Percentiles rank a stretch among this genome's conserved stretches.
Conservation (phyloP, 2,888 invertebrate species). For the Hirtodrosophila duncani region DNA sequence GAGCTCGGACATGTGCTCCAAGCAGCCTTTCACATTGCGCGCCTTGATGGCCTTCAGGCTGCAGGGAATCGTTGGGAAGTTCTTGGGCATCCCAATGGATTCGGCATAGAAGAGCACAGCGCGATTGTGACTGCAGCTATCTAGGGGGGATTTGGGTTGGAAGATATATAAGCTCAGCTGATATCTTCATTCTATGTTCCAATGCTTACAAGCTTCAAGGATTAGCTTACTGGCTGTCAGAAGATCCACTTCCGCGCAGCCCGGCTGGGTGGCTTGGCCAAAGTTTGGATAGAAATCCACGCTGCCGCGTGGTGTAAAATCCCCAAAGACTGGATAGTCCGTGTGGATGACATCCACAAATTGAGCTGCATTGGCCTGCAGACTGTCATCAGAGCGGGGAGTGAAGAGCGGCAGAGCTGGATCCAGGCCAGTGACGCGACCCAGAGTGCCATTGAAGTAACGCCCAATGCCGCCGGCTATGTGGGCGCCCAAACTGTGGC, state of each 20-base stretch:
- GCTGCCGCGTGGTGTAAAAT: constrained; percentile 71
- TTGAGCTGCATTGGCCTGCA: constrained; percentile 61
- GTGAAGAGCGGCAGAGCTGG: constrained; percentile 77
- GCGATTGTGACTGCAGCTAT: constrained; percentile 77
- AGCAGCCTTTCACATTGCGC: constrained; percentile 28
- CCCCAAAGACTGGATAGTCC: constrained; percentile 75
- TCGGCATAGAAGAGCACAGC: constrained; percentile 76
- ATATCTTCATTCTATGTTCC: fast-evolving
- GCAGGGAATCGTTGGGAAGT: constrained; percentile 74
- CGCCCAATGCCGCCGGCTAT: constrained; percentile 74
- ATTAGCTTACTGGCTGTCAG: constrained; percentile 67
- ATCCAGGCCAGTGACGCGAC: constrained; percentile 76
- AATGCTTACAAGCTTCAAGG: constrained; percentile 64
- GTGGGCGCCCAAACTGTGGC: constrained; percentile 77
- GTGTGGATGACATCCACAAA: constrained; percentile 78
- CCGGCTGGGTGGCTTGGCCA: constrained; percentile 74
- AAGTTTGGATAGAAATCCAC: constrained; percentile 77
- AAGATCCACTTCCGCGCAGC: constrained; percentile 74
- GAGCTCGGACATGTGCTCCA: constrained; percentile 4
- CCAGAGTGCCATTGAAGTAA: constrained; percentile 73
- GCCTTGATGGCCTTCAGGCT: constrained; percentile 46
- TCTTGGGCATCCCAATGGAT: constrained; percentile 69
- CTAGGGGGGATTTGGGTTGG: too few relatives aligned
- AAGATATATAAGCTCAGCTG: too few relatives aligned
- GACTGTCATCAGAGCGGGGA: constrained; percentile 61